Conservation (phyloP, 2,888 invertebrate species). For the Eueremaeus valkanovi region DNA sequence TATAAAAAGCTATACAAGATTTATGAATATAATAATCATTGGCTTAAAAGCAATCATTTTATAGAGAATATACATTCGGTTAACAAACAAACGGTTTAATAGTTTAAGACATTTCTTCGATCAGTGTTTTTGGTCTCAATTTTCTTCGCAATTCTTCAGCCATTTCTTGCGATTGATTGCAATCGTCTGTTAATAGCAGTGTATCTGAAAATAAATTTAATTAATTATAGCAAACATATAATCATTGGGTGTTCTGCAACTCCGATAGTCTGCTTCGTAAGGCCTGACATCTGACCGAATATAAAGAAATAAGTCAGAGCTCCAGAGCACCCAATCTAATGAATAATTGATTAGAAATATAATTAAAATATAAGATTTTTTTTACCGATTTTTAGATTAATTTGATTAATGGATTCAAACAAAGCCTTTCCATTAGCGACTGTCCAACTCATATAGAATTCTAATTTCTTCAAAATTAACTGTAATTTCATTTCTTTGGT, state of each 20-base stretch:
- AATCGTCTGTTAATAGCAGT: neutral
- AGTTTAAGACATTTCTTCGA: constrained; percentile 19
- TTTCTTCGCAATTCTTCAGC: constrained; percentile 1
- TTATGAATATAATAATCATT: no score
- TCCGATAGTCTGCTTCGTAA: no score
- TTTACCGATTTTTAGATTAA: neutral
- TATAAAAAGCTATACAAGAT: no score
- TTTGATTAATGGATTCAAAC: neutral
- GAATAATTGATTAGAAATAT: neutral
- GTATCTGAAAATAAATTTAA: constrained; percentile 5
- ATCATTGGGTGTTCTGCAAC: no score
- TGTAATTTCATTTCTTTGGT: constrained; percentile 26
- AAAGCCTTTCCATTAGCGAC: neutral
- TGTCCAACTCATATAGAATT: constrained; percentile 67
- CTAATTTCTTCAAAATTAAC: constrained; percentile 59
- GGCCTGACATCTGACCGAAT: neutral
- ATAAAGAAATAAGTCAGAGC: no score
- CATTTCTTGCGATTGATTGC: neutral
- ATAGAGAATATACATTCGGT: neutral
- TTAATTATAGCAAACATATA: no score
- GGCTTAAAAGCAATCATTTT: neutral
- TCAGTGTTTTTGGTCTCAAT: neutral
- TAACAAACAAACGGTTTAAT: neutral
- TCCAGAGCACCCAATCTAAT: neutral
- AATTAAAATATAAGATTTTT: neutral